phyloP scores from a whole-genome alignment of 1,140 invertebrate species.

The Drosophila busckii region DNA sequence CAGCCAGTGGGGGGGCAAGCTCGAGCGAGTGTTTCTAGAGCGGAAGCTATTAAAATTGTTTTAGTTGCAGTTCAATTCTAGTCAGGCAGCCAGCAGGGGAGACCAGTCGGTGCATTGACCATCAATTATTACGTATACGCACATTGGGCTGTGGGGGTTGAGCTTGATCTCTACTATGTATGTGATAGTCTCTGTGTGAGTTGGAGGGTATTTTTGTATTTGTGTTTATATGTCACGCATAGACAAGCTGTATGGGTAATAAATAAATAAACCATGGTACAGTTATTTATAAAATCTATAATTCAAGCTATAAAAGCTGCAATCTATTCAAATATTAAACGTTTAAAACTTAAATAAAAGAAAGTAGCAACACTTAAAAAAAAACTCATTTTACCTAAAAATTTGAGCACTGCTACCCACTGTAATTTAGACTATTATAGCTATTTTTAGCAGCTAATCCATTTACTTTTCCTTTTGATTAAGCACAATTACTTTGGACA shows the following conservation, averaged over 20 bases:
- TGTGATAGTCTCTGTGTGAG: constrained; percentile 5
- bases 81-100: neutral
- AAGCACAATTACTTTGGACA: no score
- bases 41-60: constrained; percentile 75
- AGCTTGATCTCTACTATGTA: neutral
- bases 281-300: no score
- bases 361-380: no score
- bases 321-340: no score
- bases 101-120: constrained; percentile 52
- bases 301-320: no score
- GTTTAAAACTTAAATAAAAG: no score
- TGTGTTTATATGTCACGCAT: constrained; percentile 65
- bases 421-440: no score
- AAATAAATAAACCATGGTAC: no score
- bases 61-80: constrained; percentile 33
- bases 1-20: constrained; percentile 5
- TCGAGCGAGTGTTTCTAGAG: constrained; percentile 58
- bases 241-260: constrained; percentile 36
- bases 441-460: no score
- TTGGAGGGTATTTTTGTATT: constrained; percentile 39
- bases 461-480: no score
- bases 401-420: no score
- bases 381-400: no score
- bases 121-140: constrained; percentile 59
- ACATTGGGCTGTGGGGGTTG: constrained; percentile 20